Conservation (phyloP, 2,113 vertebrate species). For the Trinectes maculatus region DNA sequence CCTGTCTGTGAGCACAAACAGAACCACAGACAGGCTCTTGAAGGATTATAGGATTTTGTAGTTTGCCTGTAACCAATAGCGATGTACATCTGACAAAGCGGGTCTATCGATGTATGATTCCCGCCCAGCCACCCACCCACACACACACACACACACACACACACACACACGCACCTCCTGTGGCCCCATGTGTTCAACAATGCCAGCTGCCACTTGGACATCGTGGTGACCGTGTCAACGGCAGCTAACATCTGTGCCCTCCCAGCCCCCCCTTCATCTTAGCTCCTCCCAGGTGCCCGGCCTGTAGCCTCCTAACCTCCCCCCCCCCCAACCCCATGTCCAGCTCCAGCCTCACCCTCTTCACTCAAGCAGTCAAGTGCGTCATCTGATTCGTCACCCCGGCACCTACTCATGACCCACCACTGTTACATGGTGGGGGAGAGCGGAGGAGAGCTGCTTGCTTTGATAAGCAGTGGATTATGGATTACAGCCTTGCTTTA, state of each 20-base stretch:
- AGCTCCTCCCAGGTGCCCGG: slow-evolving; percentile 22
- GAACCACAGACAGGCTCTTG: slow-evolving; percentile 25
- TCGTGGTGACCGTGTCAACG: slow-evolving; percentile 66
- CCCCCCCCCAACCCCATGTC: slow-evolving; percentile 4
- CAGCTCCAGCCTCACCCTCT: slow-evolving; percentile 30
- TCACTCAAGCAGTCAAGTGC: slow-evolving; percentile 72
- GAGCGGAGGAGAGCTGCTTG: slow-evolving; percentile 68
- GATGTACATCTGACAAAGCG: slow-evolving; percentile 62
- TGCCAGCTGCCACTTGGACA: slow-evolving; percentile 72
- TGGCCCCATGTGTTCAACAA: slow-evolving; percentile 62
- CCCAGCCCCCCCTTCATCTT: slow-evolving; percentile 40
- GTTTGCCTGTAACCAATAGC: slow-evolving; percentile 42
- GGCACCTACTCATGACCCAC: slow-evolving; percentile 34
- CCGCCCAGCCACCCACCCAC: not conserved
- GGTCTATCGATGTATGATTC: slow-evolving; percentile 29
- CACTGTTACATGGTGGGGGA: slow-evolving; percentile 31
- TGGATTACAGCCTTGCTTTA: slow-evolving; percentile 78
- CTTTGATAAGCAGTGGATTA: slow-evolving; percentile 83
- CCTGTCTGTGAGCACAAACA: slow-evolving; percentile 16
- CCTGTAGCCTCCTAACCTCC: slow-evolving; percentile 40
- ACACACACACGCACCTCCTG: no score
- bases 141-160: no score
- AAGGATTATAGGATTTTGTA: slow-evolving; percentile 51
- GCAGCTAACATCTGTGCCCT: slow-evolving; percentile 78
- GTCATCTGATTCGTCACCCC: slow-evolving; percentile 47